Evolutionary conservation across 2,113 vertebrate genomes (phyloP).

Genomic region (Apistogramma diplotaenia): DNA sequence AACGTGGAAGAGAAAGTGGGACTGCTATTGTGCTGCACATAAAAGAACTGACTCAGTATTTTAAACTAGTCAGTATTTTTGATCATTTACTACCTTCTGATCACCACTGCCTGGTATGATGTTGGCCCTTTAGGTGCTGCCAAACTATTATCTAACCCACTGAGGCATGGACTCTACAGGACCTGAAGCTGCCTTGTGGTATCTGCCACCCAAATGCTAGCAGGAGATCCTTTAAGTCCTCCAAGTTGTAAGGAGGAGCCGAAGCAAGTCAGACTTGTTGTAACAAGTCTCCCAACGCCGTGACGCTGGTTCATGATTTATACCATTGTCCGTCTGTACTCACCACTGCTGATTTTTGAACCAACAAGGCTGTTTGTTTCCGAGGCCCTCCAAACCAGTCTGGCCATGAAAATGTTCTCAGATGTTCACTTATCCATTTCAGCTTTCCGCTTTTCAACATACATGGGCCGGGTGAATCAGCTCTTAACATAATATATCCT

Average conservation of each 20-base stretch:
- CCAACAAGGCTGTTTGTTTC: not conserved
- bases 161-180: not conserved
- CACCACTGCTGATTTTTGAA: not conserved
- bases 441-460: not conserved
- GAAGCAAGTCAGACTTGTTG: not conserved
- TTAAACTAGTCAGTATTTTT: not conserved
- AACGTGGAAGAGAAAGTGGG: not conserved
- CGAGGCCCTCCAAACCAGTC: not conserved
- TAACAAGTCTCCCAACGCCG: not conserved
- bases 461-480: not conserved
- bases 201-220: not conserved
- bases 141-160: not conserved
- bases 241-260: not conserved
- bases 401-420: not conserved
- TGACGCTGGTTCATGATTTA: not conserved
- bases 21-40: not conserved
- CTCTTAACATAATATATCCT: not conserved
- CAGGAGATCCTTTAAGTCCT: slow-evolving; percentile 7
- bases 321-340: not conserved
- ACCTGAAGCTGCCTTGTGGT: not conserved
- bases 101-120: not conserved
- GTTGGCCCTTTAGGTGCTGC: not conserved
- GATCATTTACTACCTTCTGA: not conserved
- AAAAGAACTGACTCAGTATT: not conserved
- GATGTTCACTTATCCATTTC: not conserved